Evolutionary conservation across 2,888 invertebrate species (phyloP), one percentile per base, ranked within the genome.

Genomic region (Abscondita cerata): DNA sequence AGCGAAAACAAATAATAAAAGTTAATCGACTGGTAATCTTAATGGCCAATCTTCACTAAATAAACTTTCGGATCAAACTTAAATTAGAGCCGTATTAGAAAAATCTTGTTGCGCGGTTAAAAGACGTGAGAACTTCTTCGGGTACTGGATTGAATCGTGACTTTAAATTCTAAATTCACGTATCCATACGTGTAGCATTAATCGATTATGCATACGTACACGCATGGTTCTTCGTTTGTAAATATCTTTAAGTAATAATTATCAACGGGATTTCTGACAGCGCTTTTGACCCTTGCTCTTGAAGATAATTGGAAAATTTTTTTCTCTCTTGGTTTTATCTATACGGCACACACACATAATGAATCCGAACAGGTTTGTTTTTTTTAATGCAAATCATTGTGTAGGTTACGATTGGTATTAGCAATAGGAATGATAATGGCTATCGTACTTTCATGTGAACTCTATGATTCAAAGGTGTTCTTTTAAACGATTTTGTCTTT

Each of bases 141-240:
- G 15, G 25, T 25, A 25, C 25, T 6, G 25, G n/a, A 25, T 25
- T 25, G 25, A 48, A 48, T 60, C 62, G 62, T 62, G 62, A 62
- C 62, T n/a, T 40, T 46, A 44, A 56, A 52, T 48, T 34, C 48
- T 60, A 53, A 52, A 50, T 50, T 33, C 52, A 59, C 59, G 46
- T 50, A 16, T 36, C 40, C 19, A 55, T 44, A 51, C 51, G 44
- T 41, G 61, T 40, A 52, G 15, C 19, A 41, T 25, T 57, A 34
- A 59, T 19, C 56, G 57, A 57, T 56, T 62, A 62, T 52, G 59
- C 59, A 50, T 41, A 54, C 47, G 51, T 55, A 50, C 52, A 52
- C 40, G 46, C 46, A 59, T 38, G 16, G 34, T 40, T 54, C 59
- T 46, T 48, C 60, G 41, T 55, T 54, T 54, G 55, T 51, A 61